Evolutionary conservation across 2,113 vertebrate species (phyloP).

Genomic region (Protomyctophum bolini): DNA sequence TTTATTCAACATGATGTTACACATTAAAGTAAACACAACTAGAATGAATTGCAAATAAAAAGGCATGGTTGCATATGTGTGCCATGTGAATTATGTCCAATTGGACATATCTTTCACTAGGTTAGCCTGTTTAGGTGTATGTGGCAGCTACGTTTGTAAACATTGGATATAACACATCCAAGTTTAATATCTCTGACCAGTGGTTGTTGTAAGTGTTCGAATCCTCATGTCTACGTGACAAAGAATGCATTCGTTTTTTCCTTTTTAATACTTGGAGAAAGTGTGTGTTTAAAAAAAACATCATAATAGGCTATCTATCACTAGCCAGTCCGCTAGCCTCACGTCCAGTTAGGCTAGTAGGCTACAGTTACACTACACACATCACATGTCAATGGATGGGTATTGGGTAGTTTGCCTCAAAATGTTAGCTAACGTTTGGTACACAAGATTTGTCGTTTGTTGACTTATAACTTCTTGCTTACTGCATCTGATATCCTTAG

Average conservation of each 20-base stretch:
- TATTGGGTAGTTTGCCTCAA: not conserved
- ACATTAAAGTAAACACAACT: no score
- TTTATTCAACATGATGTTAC: no score
- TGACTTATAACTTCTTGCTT: no score
- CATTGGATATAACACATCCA: conserved; percentile 11
- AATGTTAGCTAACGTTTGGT: not conserved
- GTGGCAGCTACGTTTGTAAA: conserved; percentile 55
- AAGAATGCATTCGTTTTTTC: not conserved
- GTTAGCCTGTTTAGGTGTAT: conserved; percentile 33
- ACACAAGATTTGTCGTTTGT: no score
- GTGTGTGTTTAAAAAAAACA: not conserved
- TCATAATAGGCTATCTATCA: not conserved
- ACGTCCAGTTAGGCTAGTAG: conserved; percentile 2
- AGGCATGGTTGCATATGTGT: no score
- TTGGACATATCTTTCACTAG: conserved; percentile 13
- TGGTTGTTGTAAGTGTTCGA: not conserved
- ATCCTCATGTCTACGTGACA: not conserved
- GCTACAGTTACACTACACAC: no score
- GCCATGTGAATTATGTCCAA: not conserved
- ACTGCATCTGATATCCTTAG: no score
- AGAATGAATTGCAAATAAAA: no score
- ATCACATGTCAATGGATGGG: not conserved
- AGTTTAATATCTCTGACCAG: not conserved
- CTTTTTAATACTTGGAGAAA: not conserved
- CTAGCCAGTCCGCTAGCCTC: not conserved